These are phyloP conservation scores for Brenthis daphne DNA, from an alignment of 2,888 invertebrate genomes.

Conservation along the genomic window DNA sequence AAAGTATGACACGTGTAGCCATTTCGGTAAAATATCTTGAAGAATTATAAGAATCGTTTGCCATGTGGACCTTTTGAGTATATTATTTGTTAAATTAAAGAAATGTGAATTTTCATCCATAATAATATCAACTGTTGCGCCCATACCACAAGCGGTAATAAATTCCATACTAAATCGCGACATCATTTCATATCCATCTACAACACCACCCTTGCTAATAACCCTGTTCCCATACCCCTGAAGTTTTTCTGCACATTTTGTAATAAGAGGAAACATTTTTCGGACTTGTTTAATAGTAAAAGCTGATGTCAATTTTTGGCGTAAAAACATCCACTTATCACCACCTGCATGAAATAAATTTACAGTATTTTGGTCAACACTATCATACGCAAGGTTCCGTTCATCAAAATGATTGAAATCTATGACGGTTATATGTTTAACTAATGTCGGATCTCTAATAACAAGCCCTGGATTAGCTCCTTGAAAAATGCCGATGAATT, in stretches of 20 bases:
- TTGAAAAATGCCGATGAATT: not conserved
- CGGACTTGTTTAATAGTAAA: not conserved
- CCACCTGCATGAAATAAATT: conserved; percentile 16
- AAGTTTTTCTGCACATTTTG: not conserved
- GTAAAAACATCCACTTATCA: conserved; percentile 10
- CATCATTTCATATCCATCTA: conserved; percentile 14
- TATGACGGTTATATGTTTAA: conserved; percentile 2
- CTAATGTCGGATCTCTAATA: not conserved
- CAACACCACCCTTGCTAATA: not conserved
- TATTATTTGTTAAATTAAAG: not conserved
- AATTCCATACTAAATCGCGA: conserved; percentile 18
- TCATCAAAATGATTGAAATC: conserved; percentile 1
- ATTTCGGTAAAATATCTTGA: conserved; percentile 7
- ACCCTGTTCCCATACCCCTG: conserved; percentile 4
- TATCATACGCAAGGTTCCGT: not conserved
- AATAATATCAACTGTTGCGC: conserved; percentile 9
- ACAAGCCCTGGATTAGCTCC: not conserved
- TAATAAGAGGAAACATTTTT: conserved; percentile 6
- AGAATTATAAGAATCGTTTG: conserved; percentile 2
- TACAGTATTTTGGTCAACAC: not conserved
- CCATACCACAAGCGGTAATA: conserved; percentile 15
- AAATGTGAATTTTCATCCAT: conserved; percentile 1
- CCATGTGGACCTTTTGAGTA: not conserved
- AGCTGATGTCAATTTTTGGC: conserved; percentile 4
- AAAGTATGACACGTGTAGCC: not conserved